Percentiles rank a stretch among this genome's conserved stretches.
These are phyloP conservation scores for Brenthis ino DNA, from an alignment of 2,888 invertebrate species.

Conservation along the genomic window DNA sequence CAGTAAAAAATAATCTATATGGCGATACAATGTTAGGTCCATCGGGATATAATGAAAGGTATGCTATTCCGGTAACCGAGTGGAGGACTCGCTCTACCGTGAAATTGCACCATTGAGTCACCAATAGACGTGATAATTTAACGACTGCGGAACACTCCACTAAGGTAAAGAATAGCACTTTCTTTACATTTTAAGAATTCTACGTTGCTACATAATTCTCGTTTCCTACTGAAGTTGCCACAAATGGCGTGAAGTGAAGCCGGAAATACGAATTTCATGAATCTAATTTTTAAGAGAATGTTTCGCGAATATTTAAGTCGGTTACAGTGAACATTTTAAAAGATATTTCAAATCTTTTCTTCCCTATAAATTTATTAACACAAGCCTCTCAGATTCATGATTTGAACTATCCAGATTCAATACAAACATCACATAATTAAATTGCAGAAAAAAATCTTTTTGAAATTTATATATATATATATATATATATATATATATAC, in stretches of 20 bases:
- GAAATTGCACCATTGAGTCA: constrained; percentile 39
- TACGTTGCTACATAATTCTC: background rate
- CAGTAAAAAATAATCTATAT: background rate
- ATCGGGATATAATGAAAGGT: constrained; percentile 31
- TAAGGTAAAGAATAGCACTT: constrained; percentile 13
- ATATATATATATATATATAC: too few species aligned
- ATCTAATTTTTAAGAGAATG: background rate
- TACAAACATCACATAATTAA: too few species aligned
- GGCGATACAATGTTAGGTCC: constrained; percentile 14
- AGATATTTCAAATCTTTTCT: too few species aligned
- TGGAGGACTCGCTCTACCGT: constrained; percentile 34
- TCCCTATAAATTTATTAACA: too few species aligned
- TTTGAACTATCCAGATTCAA: too few species aligned
- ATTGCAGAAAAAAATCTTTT: too few species aligned
- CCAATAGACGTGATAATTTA: constrained; percentile 42
- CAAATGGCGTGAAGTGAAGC: constrained; percentile 7
- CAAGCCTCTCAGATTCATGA: too few species aligned
- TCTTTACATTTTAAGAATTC: constrained; percentile 8
- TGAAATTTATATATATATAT: too few species aligned
- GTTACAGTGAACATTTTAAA: background rate
- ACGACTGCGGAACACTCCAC: constrained; percentile 26
- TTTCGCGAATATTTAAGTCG: constrained; percentile 4
- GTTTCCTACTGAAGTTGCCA: constrained; percentile 1
- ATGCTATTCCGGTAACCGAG: constrained; percentile 34
- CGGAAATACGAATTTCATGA: constrained; percentile 12